These are phyloP conservation scores for Forbesichthys agassizii DNA, from an alignment of 2,113 vertebrate genomes.

Conservation along the genomic window DNA sequence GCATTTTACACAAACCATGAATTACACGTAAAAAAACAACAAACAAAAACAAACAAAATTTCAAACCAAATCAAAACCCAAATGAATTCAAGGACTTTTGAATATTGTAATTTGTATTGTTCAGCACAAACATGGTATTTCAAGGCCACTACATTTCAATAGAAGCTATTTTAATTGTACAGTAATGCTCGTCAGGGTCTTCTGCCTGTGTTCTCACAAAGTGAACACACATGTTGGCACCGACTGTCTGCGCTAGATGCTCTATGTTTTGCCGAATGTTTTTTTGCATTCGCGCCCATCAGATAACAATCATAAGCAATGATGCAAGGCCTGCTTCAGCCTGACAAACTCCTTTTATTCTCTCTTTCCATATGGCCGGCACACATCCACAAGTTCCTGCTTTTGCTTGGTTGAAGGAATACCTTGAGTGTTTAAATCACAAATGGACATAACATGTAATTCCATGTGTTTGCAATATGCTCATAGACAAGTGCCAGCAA, in stretches of 20 bases:
- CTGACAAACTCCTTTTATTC: conserved; percentile 39
- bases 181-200: conserved; percentile 1
- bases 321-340: conserved; percentile 39
- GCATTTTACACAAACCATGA: background rate
- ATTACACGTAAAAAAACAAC: background rate
- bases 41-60: too few relatives aligned
- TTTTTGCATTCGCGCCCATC: conserved; percentile 23
- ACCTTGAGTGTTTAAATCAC: conserved; percentile 70
- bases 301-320: conserved; percentile 33
- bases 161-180: conserved; percentile 17
- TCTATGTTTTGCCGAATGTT: background rate
- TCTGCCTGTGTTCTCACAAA: conserved; percentile 28
- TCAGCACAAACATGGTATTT: background rate
- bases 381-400: conserved; percentile 52
- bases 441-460: conserved; percentile 67
- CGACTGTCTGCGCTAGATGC: conserved; percentile 21
- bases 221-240: conserved; percentile 5
- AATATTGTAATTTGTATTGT: background rate
- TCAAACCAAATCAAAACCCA: too few relatives aligned
- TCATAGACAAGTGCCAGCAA: conserved; percentile 71
- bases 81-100: too few relatives aligned
- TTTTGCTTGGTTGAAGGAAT: conserved; percentile 57
- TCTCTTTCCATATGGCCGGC: conserved; percentile 59
- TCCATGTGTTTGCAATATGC: conserved; percentile 78
- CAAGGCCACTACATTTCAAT: conserved; percentile 24